These are phyloP conservation scores for Limnephilus lunatus DNA, from an alignment of 2,888 invertebrate species.

Conservation along the genomic window DNA sequence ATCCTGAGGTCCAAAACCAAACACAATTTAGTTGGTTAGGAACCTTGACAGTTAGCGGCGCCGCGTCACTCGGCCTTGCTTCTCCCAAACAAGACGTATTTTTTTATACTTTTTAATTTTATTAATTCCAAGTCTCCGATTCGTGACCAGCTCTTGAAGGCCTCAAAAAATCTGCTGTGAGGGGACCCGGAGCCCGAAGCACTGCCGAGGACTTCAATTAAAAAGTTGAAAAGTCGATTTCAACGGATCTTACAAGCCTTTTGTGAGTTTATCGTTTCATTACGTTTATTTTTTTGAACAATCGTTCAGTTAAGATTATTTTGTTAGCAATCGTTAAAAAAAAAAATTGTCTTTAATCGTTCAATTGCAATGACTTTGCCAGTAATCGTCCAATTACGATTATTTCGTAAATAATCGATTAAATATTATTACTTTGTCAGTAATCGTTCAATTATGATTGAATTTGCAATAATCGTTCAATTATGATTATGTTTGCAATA, in stretches of 20 bases:
- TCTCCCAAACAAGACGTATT: slow-evolving; percentile 33
- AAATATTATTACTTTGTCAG: too few relatives aligned
- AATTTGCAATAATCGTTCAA: too few relatives aligned
- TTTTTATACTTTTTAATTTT: slow-evolving; percentile 20
- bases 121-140: slow-evolving; percentile 9
- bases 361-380: background rate
- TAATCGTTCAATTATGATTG: too few relatives aligned
- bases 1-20: background rate
- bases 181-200: background rate
- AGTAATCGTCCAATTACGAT: background rate
- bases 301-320: background rate
- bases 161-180: background rate
- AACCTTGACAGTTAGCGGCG: slow-evolving; percentile 25
- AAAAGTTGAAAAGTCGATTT: background rate
- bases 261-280: background rate
- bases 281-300: background rate
- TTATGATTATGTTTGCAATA: background rate
- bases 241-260: background rate
- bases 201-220: background rate
- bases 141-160: slow-evolving; percentile 43
- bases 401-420: background rate
- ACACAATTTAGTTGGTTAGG: background rate
- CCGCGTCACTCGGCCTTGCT: slow-evolving; percentile 34
- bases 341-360: too few relatives aligned
- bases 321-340: background rate